Evolutionary conservation across 2,113 vertebrate species (phyloP).

Genomic region (Myotis lucifugus): DNA sequence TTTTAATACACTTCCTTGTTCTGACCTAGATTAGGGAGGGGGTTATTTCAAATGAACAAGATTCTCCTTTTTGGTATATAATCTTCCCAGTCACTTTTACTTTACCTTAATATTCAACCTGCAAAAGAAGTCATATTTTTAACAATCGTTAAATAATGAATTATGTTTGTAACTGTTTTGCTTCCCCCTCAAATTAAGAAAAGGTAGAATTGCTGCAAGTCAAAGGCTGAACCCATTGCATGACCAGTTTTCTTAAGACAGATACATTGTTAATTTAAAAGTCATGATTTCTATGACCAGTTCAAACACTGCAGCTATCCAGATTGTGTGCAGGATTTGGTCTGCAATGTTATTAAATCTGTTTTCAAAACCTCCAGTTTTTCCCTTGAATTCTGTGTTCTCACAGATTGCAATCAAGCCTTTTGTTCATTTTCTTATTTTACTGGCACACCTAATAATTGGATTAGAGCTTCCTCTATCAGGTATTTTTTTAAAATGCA

Average conservation of each 20-base stretch:
- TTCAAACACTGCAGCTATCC: background rate
- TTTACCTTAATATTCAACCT: background rate
- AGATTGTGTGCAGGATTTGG: background rate
- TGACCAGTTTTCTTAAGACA: slow-evolving; percentile 17
- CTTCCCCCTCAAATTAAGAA: background rate
- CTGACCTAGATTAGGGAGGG: background rate
- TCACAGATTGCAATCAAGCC: background rate
- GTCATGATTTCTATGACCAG: background rate
- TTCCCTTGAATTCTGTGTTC: background rate
- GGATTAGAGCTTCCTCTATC: background rate
- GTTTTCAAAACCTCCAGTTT: background rate
- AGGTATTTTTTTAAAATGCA: background rate
- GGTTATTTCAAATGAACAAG: background rate
- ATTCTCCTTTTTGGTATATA: background rate
- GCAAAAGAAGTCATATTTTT: background rate
- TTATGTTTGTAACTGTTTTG: background rate
- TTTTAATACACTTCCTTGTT: slow-evolving; percentile 12
- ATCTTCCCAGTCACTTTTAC: background rate
- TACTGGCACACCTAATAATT: background rate
- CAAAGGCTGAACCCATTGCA: background rate
- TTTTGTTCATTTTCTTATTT: slow-evolving; percentile 32
- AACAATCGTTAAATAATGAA: background rate
- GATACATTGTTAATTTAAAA: slow-evolving; percentile 6
- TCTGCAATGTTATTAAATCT: background rate
- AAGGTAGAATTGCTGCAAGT: background rate